phyloP scores from a whole-genome alignment of 2,797 vertebrate species.

The Craterocephalus amniculus region DNA sequence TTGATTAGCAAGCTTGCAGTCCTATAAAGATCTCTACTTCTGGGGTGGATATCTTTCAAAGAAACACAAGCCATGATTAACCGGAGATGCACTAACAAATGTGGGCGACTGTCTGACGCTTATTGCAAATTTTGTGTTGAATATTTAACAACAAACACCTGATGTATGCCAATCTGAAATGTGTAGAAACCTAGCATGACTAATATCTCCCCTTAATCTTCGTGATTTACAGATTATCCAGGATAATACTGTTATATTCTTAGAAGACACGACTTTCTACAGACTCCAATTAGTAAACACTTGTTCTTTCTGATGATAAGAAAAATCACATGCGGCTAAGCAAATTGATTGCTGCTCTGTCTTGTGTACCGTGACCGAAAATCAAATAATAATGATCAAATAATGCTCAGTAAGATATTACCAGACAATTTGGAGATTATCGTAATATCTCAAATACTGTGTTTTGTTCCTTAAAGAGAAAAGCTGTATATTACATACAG shows the following conservation, averaged over 20 bases:
- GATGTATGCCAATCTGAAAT: constrained; percentile 66
- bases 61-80: constrained; percentile 55
- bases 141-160: constrained; percentile 55
- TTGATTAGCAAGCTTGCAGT: constrained; percentile 60
- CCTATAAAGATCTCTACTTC: constrained; percentile 50
- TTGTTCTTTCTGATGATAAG: constrained; percentile 54
- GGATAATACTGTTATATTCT: constrained; percentile 71
- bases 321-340: constrained; percentile 26
- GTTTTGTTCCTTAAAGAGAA: constrained; percentile 5
- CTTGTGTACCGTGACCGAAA: constrained; percentile 27
- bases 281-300: constrained; percentile 47
- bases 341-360: constrained; percentile 44
- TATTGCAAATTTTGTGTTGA: constrained; percentile 34
- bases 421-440: constrained; percentile 18
- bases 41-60: constrained; percentile 61
- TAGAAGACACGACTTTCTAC: constrained; percentile 58
- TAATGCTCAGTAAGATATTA: constrained; percentile 30
- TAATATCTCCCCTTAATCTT: constrained; percentile 74
- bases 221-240: constrained; percentile 76
- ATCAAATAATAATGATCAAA: constrained; percentile 49
- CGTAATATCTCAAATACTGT: neutral
- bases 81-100: constrained; percentile 54
- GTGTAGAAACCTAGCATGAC: constrained; percentile 71
- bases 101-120: constrained; percentile 47
- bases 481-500: neutral